phyloP scores from a whole-genome alignment of 2,113 vertebrate species.

The Erythrolamprus reginae region DNA sequence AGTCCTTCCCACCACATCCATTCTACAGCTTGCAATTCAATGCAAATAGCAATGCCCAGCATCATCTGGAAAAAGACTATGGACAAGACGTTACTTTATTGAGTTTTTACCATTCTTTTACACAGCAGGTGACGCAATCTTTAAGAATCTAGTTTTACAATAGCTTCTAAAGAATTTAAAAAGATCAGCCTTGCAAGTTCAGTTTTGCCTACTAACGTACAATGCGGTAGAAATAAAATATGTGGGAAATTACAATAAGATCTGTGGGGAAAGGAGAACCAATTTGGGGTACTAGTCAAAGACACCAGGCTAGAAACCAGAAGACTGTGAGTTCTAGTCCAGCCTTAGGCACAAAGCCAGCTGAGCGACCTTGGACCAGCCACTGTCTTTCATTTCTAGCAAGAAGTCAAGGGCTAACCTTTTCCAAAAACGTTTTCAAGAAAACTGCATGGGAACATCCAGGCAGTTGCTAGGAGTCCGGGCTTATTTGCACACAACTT shows the following conservation, averaged over 20 bases:
- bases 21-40: not conserved
- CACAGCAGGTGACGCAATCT: not conserved
- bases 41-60: not conserved
- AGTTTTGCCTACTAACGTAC: not conserved
- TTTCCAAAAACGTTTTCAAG: not conserved
- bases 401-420: not conserved
- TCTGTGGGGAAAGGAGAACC: not conserved
- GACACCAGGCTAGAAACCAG: not conserved
- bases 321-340: not conserved
- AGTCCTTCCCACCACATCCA: constrained; percentile 3
- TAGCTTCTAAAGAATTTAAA: not conserved
- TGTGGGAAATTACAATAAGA: not conserved
- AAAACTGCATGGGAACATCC: not conserved
- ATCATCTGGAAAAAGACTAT: not conserved
- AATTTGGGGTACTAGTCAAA: not conserved
- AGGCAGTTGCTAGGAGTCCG: not conserved
- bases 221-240: not conserved
- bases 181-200: not conserved
- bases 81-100: not conserved
- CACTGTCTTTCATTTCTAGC: not conserved
- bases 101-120: not conserved
- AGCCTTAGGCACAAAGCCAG: not conserved
- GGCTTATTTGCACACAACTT: not conserved
- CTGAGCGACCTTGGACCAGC: not conserved
- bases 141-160: not conserved